Base-by-base conservation (phyloP, 2,797 vertebrate species). In the Sebastes goodei region DNA sequence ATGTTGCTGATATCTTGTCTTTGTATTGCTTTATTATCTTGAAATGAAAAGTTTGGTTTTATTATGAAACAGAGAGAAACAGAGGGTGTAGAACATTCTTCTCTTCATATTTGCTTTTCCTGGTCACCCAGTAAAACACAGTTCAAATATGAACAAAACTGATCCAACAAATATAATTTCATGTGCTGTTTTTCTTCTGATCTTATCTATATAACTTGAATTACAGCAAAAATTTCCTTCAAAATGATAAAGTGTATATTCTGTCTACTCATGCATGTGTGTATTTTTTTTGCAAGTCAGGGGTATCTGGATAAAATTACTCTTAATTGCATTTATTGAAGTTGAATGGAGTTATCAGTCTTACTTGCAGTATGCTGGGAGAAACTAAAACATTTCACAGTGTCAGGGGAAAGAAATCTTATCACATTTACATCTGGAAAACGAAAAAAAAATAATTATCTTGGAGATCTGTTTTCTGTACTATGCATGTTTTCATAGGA, bases 291-390 rank as follows among this genome's bases (percentile, higher is more conserved):
- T 76, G 65, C 63, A 42, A 38, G 38, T 66, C 27, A 3, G 21
- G 1, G 11, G 60, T 42, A 64, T 86, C 70, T 81, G 75, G 63
- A 71, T 79, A 23, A 68, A 83, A 80, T 83, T 20, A 78, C 15
- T 55, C 35, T 59, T 49, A 82, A 85, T 80, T 60, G 46, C 71
- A 74, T 77, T 82, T 72, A 68, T 42, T 70, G 56, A 17, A 52
- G 46, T 53, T 71, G 20, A 78, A 74, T 38, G 12, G 17, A 30
- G 25, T 68, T 75, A 82, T 78, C 67, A 29, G 52, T 77, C 69
- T 79, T 75, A 62, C 56, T 68, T 25, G 23, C n/a, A 23, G 33
- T 15, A 63, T 2, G 2, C 10, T 35, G 21, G 55, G 32, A 49
- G 65, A 72, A 75, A 71, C 33, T n/a, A 5, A 53, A 74, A 74